A percentile compares a stretch with the other conserved stretches of the same genome.
phyloP scores from a whole-genome alignment of 2,797 vertebrate species.

The Cynopterus sphinx region DNA sequence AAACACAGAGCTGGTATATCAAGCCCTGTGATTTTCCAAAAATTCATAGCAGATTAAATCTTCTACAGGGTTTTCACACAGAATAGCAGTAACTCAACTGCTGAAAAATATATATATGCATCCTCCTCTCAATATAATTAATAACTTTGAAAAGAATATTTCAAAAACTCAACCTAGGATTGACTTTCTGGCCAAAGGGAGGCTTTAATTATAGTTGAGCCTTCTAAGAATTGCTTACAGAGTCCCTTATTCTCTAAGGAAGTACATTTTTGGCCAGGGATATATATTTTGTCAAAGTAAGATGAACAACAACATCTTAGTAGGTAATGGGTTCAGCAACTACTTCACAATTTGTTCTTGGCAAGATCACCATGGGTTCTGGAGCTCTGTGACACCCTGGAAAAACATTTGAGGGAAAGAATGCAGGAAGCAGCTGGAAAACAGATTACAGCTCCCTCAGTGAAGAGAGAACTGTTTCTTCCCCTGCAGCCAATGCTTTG shows the following conservation, averaged over 20 bases:
- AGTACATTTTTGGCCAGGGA: slow-evolving; percentile 73
- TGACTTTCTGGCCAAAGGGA: slow-evolving; percentile 12
- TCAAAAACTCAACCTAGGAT: slow-evolving; percentile 40
- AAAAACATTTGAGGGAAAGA: slow-evolving; percentile 80
- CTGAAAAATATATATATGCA: not conserved
- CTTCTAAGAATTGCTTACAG: slow-evolving; percentile 73
- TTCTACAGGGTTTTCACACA: not conserved
- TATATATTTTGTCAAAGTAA: slow-evolving; percentile 79
- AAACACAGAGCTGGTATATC: not conserved
- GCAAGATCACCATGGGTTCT: slow-evolving; percentile 77
- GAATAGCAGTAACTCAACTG: not conserved
- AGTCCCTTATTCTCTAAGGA: slow-evolving; percentile 69
- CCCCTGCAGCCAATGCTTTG: not conserved
- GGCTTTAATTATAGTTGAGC: slow-evolving; percentile 50
- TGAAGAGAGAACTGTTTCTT: slow-evolving; percentile 1
- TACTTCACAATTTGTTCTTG: slow-evolving; percentile 85
- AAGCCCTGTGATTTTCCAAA: not conserved
- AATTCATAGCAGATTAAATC: not conserved
- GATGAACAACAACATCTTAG: slow-evolving; percentile 80
- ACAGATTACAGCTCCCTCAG: slow-evolving; percentile 73
- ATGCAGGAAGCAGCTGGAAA: slow-evolving; percentile 75
- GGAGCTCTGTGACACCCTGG: slow-evolving; percentile 62
- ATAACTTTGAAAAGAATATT: not conserved
- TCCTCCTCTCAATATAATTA: not conserved
- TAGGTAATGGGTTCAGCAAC: slow-evolving; percentile 78